These are phyloP conservation scores for Andrena dorsata DNA, from an alignment of 2,888 invertebrate genomes.

Conservation along the genomic window DNA sequence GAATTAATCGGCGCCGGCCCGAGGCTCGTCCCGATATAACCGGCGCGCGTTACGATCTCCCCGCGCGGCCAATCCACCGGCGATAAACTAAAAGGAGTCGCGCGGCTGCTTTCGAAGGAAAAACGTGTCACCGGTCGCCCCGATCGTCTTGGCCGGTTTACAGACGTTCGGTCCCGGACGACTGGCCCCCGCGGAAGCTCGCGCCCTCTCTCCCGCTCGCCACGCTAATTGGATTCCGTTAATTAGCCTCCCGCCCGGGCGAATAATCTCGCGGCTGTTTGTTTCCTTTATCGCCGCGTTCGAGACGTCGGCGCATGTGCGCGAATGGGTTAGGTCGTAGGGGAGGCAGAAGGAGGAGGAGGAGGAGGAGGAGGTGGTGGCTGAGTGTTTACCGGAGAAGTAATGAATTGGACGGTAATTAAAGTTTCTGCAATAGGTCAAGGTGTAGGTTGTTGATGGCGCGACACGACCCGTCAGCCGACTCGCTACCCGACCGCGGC, in stretches of 20 bases:
- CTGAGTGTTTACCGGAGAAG: conserved; percentile 30
- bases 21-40: conserved; percentile 46
- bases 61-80: background rate
- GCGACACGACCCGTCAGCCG: conserved; percentile 3
- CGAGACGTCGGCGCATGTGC: conserved; percentile 40
- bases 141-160: background rate
- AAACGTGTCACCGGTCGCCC: conserved; percentile 23
- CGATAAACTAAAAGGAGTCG: conserved; percentile 42
- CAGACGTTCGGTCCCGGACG: background rate
- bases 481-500: background rate
- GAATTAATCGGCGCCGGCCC: conserved; percentile 58
- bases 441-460: background rate
- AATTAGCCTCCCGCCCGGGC: conserved; percentile 53
- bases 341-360: background rate
- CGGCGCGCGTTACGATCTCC: conserved; percentile 23
- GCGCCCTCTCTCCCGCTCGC: conserved; percentile 10
- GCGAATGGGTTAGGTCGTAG: background rate
- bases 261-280: conserved; percentile 44
- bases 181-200: conserved; percentile 25
- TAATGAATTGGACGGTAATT: conserved; percentile 44
- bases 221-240: conserved; percentile 66
- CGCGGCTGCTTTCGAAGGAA: background rate
- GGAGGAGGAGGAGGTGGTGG: background rate
- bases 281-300: conserved; percentile 38
- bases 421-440: conserved; percentile 39